Conservation (phyloP, 2,113 vertebrate genomes). For the Syngnathus typhle region DNA sequence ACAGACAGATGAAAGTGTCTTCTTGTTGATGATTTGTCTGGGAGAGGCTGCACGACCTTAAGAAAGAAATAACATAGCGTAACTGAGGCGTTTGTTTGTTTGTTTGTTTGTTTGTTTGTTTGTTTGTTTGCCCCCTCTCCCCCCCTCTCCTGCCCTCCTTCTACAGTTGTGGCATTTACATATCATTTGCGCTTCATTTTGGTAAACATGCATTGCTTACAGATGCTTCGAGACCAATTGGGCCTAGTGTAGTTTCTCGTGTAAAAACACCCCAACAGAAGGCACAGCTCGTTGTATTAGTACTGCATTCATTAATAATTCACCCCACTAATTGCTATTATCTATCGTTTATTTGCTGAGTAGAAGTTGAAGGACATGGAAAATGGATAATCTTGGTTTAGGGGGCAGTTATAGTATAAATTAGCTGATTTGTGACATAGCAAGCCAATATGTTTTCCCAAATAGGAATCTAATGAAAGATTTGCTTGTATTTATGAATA, state of each 20-base stretch:
- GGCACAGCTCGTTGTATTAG: background rate
- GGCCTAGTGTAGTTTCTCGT: background rate
- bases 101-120: background rate
- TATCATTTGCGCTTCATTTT: background rate
- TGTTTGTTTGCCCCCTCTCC: background rate
- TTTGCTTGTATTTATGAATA: no score
- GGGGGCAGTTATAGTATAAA: no score
- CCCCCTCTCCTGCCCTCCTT: background rate
- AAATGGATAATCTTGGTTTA: no score
- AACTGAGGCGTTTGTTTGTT: background rate
- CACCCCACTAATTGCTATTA: background rate
- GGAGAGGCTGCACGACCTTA: constrained; percentile 9
- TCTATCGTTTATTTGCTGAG: background rate
- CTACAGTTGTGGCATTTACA: background rate
- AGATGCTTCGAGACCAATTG: background rate
- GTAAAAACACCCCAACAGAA: background rate
- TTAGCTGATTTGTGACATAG: no score
- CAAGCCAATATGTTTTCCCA: no score
- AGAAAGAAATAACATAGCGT: background rate
- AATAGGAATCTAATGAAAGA: no score
- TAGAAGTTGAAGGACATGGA: background rate
- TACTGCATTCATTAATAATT: background rate
- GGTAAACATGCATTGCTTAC: background rate
- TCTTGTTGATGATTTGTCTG: constrained; percentile 16
- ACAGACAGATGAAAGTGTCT: constrained; percentile 20